Evolutionary conservation across 2,888 invertebrate species (phyloP).

Genomic region (Pseudeuparius sepicola): DNA sequence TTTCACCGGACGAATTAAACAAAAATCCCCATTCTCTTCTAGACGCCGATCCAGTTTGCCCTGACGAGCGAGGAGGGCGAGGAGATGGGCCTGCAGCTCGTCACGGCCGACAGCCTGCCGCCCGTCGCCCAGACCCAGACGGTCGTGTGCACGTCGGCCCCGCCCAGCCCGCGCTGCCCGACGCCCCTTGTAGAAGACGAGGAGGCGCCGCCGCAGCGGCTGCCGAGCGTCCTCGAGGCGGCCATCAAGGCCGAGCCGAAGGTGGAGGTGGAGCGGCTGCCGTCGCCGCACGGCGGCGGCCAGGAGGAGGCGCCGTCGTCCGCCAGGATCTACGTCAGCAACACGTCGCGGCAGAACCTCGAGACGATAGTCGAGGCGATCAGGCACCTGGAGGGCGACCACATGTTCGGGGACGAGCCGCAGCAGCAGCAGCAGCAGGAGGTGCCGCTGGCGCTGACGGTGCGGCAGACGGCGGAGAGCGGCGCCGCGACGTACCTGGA

Average conservation of each 20-base stretch:
- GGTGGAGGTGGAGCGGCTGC: conserved; percentile 38
- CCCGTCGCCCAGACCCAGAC: conserved; percentile 54
- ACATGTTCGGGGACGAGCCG: conserved; percentile 74
- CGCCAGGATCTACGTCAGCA: conserved; percentile 47
- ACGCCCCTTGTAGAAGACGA: too few relatives aligned
- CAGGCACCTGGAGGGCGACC: conserved; percentile 89
- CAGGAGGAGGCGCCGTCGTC: conserved; percentile 37
- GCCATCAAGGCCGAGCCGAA: conserved; percentile 83
- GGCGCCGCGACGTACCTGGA: conserved; percentile 44
- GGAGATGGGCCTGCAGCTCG: conserved; percentile 40
- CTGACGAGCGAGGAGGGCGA: conserved; percentile 38
- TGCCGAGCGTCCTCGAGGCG: conserved; percentile 69
- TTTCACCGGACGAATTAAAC: too few relatives aligned
- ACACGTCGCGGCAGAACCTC: conserved; percentile 84
- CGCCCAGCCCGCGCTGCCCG: conserved; percentile 38
- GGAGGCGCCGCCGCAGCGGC: conserved; percentile 42
- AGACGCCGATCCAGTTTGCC: conserved; percentile 19
- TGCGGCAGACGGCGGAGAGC: conserved; percentile 23
- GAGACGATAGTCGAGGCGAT: conserved; percentile 99
- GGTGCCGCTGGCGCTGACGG: conserved; percentile 50
- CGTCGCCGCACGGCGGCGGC: conserved; percentile 28
- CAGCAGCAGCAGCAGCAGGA: conserved; percentile 43
- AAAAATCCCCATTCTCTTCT: too few relatives aligned
- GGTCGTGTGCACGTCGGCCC: conserved; percentile 51
- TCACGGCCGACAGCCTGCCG: conserved; percentile 45